Percentiles rank a stretch among this genome's conserved stretches.
phyloP scores from a whole-genome alignment of 2,113 vertebrate species.

The Lathamus discolor region DNA sequence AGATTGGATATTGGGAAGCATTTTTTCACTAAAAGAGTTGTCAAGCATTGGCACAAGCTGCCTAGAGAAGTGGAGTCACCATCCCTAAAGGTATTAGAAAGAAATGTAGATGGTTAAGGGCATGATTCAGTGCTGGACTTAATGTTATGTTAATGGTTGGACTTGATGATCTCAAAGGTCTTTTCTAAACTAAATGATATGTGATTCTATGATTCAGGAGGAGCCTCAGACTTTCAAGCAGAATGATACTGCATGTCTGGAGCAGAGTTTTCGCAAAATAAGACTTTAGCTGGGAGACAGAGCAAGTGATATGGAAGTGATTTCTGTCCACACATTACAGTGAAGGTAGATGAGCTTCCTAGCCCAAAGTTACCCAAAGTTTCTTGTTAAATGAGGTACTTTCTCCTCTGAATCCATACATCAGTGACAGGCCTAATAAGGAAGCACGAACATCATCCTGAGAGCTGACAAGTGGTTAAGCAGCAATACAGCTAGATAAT shows the following conservation, averaged over 20 bases:
- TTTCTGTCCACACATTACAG: not conserved
- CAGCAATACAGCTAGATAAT: not conserved
- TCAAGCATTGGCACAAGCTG: not conserved
- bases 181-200: not conserved
- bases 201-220: not conserved
- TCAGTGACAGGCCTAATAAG: not conserved
- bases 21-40: not conserved
- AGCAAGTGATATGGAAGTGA: not conserved
- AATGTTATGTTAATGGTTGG: not conserved
- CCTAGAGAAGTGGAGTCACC: not conserved
- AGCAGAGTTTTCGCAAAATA: not conserved
- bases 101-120: not conserved
- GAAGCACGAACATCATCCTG: not conserved
- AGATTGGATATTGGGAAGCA: not conserved
- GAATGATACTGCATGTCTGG: not conserved
- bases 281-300: not conserved
- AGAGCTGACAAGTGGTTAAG: slow-evolving; percentile 11
- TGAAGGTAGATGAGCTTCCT: not conserved
- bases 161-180: not conserved
- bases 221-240: not conserved
- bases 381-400: not conserved
- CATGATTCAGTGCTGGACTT: not conserved
- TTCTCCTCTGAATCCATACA: not conserved
- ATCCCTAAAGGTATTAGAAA: not conserved
- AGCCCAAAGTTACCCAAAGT: not conserved